phyloP scores from a whole-genome alignment of 30 jellyfish, hydroid and myxozoan species.

The Aurelia coerulea region DNA sequence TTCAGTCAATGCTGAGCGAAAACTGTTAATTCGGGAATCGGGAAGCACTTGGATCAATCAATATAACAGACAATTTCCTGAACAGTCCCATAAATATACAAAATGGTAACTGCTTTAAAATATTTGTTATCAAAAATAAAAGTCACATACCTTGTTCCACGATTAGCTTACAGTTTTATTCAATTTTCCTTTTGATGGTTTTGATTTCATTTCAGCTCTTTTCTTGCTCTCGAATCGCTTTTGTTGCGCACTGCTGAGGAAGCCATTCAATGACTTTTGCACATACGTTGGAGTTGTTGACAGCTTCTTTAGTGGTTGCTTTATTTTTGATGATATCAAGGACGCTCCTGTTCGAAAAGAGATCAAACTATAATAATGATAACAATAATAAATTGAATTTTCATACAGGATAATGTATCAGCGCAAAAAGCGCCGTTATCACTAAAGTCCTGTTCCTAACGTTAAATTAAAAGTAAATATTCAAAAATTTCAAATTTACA shows the following conservation, averaged over 20 bases:
- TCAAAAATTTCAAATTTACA: no score
- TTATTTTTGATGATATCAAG: conserved; percentile 12
- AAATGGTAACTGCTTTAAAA: no score
- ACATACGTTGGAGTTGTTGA: not conserved
- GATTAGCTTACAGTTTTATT: not conserved
- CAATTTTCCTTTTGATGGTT: not conserved
- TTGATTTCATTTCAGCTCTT: not conserved
- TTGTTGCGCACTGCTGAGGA: conserved; percentile 34
- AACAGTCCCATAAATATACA: no score
- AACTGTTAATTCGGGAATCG: no score
- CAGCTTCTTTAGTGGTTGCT: not conserved
- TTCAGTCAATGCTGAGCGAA: no score
- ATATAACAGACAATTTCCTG: no score
- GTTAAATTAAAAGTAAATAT: no score
- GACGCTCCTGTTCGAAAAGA: conserved; percentile 15
- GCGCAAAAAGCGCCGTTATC: no score
- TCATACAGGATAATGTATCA: no score
- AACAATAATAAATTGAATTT: not conserved
- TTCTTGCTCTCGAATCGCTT: conserved; percentile 31
- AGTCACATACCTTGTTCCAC: not conserved
- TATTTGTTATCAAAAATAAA: not conserved
- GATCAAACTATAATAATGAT: not conserved
- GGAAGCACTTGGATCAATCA: no score
- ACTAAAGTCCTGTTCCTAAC: no score
- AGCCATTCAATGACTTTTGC: conserved; percentile 20